These are phyloP conservation scores for Neoseiulus cucumeris DNA, from an alignment of 1,140 invertebrate genomes.

Conservation along the genomic window DNA sequence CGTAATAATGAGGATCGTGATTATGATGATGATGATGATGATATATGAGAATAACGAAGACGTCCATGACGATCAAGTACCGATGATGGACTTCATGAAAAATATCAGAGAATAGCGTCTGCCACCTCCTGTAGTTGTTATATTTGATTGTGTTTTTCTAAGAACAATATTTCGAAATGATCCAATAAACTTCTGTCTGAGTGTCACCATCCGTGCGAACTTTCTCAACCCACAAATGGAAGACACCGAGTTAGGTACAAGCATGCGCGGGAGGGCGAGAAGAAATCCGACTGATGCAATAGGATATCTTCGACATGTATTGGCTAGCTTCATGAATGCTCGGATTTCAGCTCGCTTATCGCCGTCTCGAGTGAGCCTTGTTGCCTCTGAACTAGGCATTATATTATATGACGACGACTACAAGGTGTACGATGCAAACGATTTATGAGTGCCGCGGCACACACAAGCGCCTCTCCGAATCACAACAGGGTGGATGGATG, in stretches of 20 bases:
- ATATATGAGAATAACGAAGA: neutral
- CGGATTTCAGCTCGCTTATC: neutral
- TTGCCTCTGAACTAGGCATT: no score
- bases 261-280: neutral
- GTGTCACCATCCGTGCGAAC: neutral
- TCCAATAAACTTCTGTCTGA: conserved; percentile 11
- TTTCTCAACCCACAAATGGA: neutral
- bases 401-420: no score
- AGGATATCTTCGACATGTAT: neutral
- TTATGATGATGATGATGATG: neutral
- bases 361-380: no score
- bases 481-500: no score
- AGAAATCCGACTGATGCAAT: neutral
- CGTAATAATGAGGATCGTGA: neutral
- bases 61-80: neutral
- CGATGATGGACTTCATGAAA: neutral
- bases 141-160: conserved; percentile 12
- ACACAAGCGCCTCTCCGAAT: no score
- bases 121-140: conserved; percentile 10
- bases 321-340: neutral
- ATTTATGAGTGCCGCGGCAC: no score
- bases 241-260: neutral
- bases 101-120: neutral
- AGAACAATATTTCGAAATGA: conserved; percentile 3
- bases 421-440: no score